Conservation (phyloP, 2,888 invertebrate genomes). For the Tenthredo distinguenda region DNA sequence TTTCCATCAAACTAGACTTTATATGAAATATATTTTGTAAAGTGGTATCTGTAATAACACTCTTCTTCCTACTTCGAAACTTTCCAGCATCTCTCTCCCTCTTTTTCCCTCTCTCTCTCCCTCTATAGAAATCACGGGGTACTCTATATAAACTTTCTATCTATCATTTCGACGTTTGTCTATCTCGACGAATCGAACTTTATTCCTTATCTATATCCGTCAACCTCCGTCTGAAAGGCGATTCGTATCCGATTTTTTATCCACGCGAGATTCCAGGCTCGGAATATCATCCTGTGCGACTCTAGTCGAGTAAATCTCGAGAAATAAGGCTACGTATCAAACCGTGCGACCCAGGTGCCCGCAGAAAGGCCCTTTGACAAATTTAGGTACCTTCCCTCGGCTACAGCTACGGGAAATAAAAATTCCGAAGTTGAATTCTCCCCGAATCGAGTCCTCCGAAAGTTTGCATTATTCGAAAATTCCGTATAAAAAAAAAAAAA, state of each 20-base stretch:
- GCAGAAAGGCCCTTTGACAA: not conserved
- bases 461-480: constrained; percentile 32
- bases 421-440: constrained; percentile 4
- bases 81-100: not conserved
- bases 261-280: too few relatives aligned
- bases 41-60: constrained; percentile 42
- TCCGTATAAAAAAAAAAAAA: not conserved
- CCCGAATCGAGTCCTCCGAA: not conserved
- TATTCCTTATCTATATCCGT: not conserved
- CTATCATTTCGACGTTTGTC: constrained; percentile 14
- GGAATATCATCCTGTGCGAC: too few relatives aligned
- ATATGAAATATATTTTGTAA: constrained; percentile 42
- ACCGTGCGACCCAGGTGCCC: not conserved
- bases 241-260: too few relatives aligned
- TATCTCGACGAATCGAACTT: not conserved
- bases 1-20: constrained; percentile 46
- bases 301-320: not conserved
- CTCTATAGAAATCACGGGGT: not conserved
- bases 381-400: not conserved
- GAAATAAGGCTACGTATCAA: not conserved
- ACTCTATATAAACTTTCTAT: constrained; percentile 16
- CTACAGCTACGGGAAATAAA: not conserved
- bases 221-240: too few relatives aligned
- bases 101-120: not conserved
- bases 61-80: constrained; percentile 4